Percentiles rank a stretch among this genome's conserved stretches.
Conservation (phyloP, 2,888 invertebrate species). For the Alitta virens region DNA sequence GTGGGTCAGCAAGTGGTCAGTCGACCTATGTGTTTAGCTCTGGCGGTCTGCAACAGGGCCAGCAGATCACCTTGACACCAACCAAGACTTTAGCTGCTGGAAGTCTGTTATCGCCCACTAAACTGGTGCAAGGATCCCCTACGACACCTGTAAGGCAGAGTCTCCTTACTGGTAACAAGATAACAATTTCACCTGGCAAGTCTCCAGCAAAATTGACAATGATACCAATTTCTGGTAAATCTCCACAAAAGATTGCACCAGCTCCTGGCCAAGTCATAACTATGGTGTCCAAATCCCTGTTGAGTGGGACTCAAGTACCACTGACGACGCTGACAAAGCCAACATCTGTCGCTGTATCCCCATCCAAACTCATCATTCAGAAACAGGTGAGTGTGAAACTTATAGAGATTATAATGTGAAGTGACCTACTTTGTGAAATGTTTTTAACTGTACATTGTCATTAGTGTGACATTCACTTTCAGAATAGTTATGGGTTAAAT, state of each 20-base stretch:
- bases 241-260: conserved; percentile 10
- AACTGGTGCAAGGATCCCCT: conserved; percentile 22
- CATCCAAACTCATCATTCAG: conserved; percentile 15
- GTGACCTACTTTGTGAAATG: no score
- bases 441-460: no score
- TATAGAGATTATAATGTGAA: no score
- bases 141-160: conserved; percentile 14
- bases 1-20: not conserved
- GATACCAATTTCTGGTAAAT: conserved; percentile 10
- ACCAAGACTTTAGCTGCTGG: conserved; percentile 68
- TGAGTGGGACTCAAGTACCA: not conserved
- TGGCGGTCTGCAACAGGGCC: conserved; percentile 21
- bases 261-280: conserved; percentile 12
- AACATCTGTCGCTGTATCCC: conserved; percentile 18
- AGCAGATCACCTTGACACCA: conserved; percentile 42
- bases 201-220: conserved; percentile 21
- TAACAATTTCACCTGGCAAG: conserved; percentile 19
- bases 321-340: conserved; percentile 4
- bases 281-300: conserved; percentile 5
- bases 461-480: no score
- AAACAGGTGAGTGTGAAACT: no score
- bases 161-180: conserved; percentile 10
- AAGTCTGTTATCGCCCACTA: conserved; percentile 43
- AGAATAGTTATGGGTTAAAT: no score
- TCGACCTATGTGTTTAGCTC: not conserved